Base-by-base conservation (phyloP, 2,797 vertebrate species). In the Natrix natrix region DNA sequence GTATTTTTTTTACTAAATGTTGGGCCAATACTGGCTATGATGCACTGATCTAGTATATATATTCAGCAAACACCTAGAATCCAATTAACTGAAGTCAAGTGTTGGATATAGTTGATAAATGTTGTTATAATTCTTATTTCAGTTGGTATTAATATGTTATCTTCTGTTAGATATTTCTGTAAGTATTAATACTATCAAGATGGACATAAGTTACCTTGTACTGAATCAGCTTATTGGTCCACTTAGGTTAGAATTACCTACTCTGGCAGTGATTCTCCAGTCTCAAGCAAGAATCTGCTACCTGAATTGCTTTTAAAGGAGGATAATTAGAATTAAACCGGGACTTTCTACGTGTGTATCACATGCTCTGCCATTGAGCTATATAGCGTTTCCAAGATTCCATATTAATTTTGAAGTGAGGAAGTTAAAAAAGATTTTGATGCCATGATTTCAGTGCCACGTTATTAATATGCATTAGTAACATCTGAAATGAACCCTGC, bases 401-500 rank as follows among this genome's bases (percentile, higher is more conserved):
- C 28, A 54, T 66, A 11, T 63, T 91, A n/a, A 16, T 52, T 69
- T 74, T 74, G 26, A 88, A 94, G 37, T 86, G 91, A 94, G 59
- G 87, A 95, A 92, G 24, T 37, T 43, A 8, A 91, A 66, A 91
- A 87, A 78, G 2, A 91, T 95, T 91, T 90, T 63, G 89, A 95
- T 96, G 95, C 97, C 95, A 94, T 95, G 90, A 94, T 94, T 96
- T 95, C 92, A 93, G 94, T 96, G 96, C 96, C 96, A 95, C 94
- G 86, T 48, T 28, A 3, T 0, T 28, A 26, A 93, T 24, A 52
- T 95, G 95, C 96, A 94, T 97, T 97, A 96, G 95, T 96, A 92
- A 92, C 93, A 88, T 94, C 95, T 96, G 94, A 97, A 97, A 94
- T 97, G 95, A 97, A 59, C 94, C 94, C 95, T 97, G 95, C 93